Percentiles rank a stretch among this genome's conserved stretches.
These are phyloP conservation scores for Phoebastria nigripes DNA, from an alignment of 2,797 vertebrate species.

Conservation along the genomic window DNA sequence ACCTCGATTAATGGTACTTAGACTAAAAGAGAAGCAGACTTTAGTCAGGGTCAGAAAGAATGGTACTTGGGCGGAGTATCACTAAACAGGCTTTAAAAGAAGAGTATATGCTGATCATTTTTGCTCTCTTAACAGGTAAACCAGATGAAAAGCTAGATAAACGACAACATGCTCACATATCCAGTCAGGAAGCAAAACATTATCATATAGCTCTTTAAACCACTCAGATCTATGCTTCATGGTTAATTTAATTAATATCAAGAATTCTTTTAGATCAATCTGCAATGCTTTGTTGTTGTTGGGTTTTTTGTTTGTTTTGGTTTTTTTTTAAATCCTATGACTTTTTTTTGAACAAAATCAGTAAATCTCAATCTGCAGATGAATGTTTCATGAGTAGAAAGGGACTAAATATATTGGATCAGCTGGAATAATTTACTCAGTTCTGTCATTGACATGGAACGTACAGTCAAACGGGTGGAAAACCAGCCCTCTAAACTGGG, in stretches of 20 bases:
- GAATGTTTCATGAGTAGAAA: not conserved
- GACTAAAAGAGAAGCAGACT: not conserved
- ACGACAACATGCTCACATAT: not conserved
- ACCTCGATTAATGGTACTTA: not conserved
- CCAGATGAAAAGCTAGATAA: not conserved
- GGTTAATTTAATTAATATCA: not conserved
- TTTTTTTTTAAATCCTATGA: not conserved
- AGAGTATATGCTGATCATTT: not conserved
- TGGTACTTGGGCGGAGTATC: not conserved
- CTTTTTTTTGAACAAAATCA: not conserved
- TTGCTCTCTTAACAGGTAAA: not conserved
- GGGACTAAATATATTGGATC: not conserved
- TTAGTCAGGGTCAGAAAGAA: not conserved
- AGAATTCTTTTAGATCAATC: not conserved
- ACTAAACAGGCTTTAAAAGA: not conserved
- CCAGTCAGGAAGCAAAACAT: not conserved
- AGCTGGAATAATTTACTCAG: not conserved
- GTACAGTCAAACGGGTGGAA: not conserved
- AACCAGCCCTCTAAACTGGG: not conserved
- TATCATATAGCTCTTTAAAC: not conserved
- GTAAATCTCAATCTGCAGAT: not conserved
- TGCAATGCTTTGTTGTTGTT: not conserved
- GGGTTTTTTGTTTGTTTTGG: not conserved
- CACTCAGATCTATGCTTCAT: not conserved
- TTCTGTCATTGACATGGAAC: not conserved